Percentiles rank a stretch among this genome's conserved stretches.
Conservation (phyloP, 2,888 invertebrate genomes). For the Argyra leucocephala region DNA sequence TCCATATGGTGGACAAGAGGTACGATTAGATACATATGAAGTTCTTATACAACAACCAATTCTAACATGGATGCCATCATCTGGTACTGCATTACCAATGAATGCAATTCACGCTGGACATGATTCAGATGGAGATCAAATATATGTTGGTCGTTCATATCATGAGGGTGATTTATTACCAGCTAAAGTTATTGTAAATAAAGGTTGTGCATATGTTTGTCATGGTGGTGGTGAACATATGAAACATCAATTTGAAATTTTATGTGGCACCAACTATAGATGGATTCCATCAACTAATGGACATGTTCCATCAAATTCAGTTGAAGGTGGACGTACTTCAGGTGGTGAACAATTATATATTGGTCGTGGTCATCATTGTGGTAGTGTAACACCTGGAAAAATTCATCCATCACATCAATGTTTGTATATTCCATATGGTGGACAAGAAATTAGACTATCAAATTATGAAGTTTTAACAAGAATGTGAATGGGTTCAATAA, state of each 20-base stretch:
- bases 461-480: slow-evolving; percentile 37
- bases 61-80: slow-evolving; percentile 33
- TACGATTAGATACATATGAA: slow-evolving; percentile 42
- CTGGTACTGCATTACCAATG: slow-evolving; percentile 39
- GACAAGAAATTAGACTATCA: slow-evolving; percentile 36
- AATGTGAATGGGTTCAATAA: too few species aligned
- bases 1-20: slow-evolving; percentile 45
- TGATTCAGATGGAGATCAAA: slow-evolving; percentile 38
- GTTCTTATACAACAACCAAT: slow-evolving; percentile 40
- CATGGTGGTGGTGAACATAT: slow-evolving; percentile 50
- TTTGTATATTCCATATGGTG: slow-evolving; percentile 46
- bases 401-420: slow-evolving; percentile 49
- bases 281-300: slow-evolving; percentile 47
- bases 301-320: slow-evolving; percentile 48
- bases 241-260: slow-evolving; percentile 47
- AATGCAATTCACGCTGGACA: slow-evolving; percentile 38
- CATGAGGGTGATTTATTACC: slow-evolving; percentile 53
- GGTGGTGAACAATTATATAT: slow-evolving; percentile 50
- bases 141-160: slow-evolving; percentile 44
- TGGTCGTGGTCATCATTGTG: slow-evolving; percentile 49
- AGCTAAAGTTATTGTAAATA: slow-evolving; percentile 54
- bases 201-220: slow-evolving; percentile 49
- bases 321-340: slow-evolving; percentile 42
- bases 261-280: slow-evolving; percentile 48
- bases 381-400: slow-evolving; percentile 51